Conservation (phyloP, 2,888 invertebrate species). For the Petrolisthes manimaculis region DNA sequence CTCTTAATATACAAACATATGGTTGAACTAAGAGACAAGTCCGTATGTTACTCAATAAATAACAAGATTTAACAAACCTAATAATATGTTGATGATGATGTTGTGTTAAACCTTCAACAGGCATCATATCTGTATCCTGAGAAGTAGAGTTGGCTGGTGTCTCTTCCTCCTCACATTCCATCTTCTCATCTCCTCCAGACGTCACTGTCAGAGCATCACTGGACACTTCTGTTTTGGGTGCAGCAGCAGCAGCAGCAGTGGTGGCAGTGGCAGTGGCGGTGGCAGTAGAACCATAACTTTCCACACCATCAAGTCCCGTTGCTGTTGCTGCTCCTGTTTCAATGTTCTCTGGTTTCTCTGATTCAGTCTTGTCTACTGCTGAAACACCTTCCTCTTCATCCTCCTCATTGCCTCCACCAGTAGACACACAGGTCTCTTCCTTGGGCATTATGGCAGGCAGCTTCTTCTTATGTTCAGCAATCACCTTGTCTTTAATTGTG, state of each 20-base stretch:
- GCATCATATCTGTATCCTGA: constrained; percentile 26
- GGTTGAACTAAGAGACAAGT: too few species aligned
- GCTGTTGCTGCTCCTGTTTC: constrained; percentile 20
- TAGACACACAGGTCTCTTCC: constrained; percentile 29
- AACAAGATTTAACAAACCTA: too few species aligned
- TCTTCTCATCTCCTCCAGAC: constrained; percentile 45
- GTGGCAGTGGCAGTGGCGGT: background rate
- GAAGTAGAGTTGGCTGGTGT: constrained; percentile 47
- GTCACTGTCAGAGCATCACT: constrained; percentile 32
- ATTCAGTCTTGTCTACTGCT: background rate
- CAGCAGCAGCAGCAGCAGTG: background rate
- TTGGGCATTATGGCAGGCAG: constrained; percentile 31
- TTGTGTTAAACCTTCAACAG: constrained; percentile 43
- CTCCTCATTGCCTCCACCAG: background rate
- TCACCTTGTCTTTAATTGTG: constrained; percentile 68
- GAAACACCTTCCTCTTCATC: constrained; percentile 14
- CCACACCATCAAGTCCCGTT: constrained; percentile 20
- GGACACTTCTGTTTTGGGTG: background rate
- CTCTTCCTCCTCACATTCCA: constrained; percentile 68
- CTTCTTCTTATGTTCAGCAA: constrained; percentile 56
- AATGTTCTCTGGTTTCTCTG: constrained; percentile 8
- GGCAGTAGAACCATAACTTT: background rate
- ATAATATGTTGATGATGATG: constrained; percentile 13
- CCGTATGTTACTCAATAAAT: background rate
- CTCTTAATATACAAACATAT: too few species aligned